phyloP scores from a whole-genome alignment of 1,140 invertebrate genomes.

The Pissodes strobi region DNA sequence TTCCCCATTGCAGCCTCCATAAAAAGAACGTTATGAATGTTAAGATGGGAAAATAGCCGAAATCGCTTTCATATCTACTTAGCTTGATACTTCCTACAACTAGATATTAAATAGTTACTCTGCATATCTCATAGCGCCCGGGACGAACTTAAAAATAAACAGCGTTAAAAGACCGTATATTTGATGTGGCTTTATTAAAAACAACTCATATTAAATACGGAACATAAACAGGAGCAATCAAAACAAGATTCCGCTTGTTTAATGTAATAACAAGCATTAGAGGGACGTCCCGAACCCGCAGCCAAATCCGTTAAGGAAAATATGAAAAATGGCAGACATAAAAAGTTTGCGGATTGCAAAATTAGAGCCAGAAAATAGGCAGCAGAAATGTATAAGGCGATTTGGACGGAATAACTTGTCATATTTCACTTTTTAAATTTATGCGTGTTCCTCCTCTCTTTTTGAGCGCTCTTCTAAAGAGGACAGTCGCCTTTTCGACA shows the following conservation, averaged over 20 bases:
- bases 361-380: conserved; percentile 37
- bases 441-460: conserved; percentile 25
- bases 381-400: conserved; percentile 38
- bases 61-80: too few species aligned
- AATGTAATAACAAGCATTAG: conserved; percentile 23
- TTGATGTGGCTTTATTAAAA: conserved; percentile 1
- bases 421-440: conserved; percentile 40
- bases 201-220: conserved; percentile 6
- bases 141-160: conserved; percentile 1
- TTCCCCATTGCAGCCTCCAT: too few species aligned
- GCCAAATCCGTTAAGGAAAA: conserved; percentile 26
- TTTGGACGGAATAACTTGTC: conserved; percentile 36
- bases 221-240: conserved; percentile 3
- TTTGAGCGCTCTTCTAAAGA: background rate
- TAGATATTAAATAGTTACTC: too few species aligned
- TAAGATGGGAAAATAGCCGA: too few species aligned
- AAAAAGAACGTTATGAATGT: too few species aligned
- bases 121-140: too few species aligned
- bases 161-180: background rate
- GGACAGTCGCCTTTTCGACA: conserved; percentile 9
- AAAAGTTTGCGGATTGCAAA: conserved; percentile 38
- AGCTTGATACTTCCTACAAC: too few species aligned
- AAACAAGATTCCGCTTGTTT: conserved; percentile 16
- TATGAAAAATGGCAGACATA: conserved; percentile 34
- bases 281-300: conserved; percentile 8